phyloP scores from a whole-genome alignment of 2,888 invertebrate species.

The Sinopyrophorus schimmeli region DNA sequence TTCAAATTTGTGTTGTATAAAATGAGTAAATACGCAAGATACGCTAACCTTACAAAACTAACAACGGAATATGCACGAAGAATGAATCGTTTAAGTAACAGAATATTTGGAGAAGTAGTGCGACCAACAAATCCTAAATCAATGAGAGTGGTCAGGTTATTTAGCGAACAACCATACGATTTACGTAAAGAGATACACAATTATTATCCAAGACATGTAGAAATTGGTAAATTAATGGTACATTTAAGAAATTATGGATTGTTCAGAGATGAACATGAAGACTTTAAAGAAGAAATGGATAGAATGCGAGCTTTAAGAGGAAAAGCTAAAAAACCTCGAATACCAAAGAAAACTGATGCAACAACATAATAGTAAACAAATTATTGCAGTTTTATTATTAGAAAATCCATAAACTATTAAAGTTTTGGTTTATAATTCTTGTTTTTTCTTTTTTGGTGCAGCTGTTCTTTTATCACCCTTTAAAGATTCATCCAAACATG shows the following conservation, averaged over 20 bases:
- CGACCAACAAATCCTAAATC: slow-evolving; percentile 74
- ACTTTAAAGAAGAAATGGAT: slow-evolving; percentile 86
- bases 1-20: too few relatives aligned
- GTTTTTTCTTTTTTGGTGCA: slow-evolving; percentile 25
- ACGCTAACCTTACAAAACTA: slow-evolving; percentile 68
- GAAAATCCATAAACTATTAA: too few relatives aligned
- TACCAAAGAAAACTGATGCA: slow-evolving; percentile 19
- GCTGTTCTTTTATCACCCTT: slow-evolving; percentile 51
- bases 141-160: slow-evolving; percentile 78
- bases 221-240: slow-evolving; percentile 73
- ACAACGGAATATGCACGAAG: slow-evolving; percentile 79
- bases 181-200: slow-evolving; percentile 71
- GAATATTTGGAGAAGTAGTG: slow-evolving; percentile 87
- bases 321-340: slow-evolving; percentile 61
- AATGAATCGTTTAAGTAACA: slow-evolving; percentile 83
- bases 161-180: slow-evolving; percentile 75
- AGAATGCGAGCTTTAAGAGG: slow-evolving; percentile 76
- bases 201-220: slow-evolving; percentile 86
- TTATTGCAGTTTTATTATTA: too few relatives aligned
- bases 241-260: slow-evolving; percentile 76
- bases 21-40: slow-evolving; percentile 71
- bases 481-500: slow-evolving; percentile 66
- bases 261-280: slow-evolving; percentile 85
- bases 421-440: too few relatives aligned
- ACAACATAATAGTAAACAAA: too few relatives aligned